phyloP scores from a whole-genome alignment of 2,888 invertebrate genomes.

The Diloba caeruleocephala region DNA sequence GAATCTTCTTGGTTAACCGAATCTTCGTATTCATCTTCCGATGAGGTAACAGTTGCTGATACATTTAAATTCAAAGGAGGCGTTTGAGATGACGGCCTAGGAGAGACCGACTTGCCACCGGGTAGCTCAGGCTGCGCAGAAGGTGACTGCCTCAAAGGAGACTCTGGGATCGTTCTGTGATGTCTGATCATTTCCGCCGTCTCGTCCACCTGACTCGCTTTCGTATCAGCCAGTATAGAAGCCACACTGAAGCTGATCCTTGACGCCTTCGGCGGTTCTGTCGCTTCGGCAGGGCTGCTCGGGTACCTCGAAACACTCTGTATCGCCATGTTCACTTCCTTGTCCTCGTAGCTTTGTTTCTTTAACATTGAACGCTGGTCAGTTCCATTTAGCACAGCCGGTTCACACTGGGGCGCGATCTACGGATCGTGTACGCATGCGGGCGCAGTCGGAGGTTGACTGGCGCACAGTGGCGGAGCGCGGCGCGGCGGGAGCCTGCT shows the following conservation, averaged over 20 bases:
- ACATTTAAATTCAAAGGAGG: conserved; percentile 84
- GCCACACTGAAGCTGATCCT: conserved; percentile 96
- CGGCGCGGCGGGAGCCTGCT: conserved; percentile 67
- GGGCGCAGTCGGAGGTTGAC: conserved; percentile 86
- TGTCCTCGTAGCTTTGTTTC: conserved; percentile 88
- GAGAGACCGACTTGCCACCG: conserved; percentile 78
- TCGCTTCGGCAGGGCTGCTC: conserved; percentile 90
- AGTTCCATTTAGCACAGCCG: conserved; percentile 86
- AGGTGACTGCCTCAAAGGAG: conserved; percentile 83
- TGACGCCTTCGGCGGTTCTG: conserved; percentile 90
- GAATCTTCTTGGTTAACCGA: conserved; percentile 92
- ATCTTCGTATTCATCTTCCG: conserved; percentile 91
- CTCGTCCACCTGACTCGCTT: conserved; percentile 87
- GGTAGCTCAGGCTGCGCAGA: conserved; percentile 83
- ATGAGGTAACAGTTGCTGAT: conserved; percentile 85
- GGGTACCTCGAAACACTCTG: conserved; percentile 91
- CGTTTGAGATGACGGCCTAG: conserved; percentile 80
- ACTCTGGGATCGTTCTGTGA: conserved; percentile 85
- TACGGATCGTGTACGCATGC: conserved; percentile 86
- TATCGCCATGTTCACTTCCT: conserved; percentile 91
- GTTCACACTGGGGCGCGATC: conserved; percentile 76
- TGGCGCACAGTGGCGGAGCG: conserved; percentile 74
- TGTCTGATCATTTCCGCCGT: conserved; percentile 86
- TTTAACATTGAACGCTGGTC: conserved; percentile 90
- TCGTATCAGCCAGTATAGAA: conserved; percentile 95